These are phyloP conservation scores for Lagorchestes hirsutus DNA, from an alignment of 2,797 vertebrate species.

Conservation along the genomic window DNA sequence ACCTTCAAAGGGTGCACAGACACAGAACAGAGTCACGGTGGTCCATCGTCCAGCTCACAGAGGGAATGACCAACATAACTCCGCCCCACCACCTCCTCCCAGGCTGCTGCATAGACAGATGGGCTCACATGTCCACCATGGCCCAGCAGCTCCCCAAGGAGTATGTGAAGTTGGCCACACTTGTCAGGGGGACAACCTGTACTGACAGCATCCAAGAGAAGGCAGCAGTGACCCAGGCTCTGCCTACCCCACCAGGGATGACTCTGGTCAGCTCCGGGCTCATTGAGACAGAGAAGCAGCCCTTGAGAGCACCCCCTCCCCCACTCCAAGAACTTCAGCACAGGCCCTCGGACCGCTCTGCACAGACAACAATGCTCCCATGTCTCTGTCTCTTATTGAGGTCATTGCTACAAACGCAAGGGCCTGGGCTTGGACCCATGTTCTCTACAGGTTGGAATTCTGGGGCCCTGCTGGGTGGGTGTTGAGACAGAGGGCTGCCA, in stretches of 20 bases:
- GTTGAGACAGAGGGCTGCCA: neutral
- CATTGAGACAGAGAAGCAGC: neutral
- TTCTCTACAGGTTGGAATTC: neutral
- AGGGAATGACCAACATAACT: too few relatives aligned
- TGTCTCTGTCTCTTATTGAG: too few relatives aligned
- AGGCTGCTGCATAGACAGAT: too few relatives aligned
- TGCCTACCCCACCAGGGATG: too few relatives aligned
- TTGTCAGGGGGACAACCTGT: too few relatives aligned
- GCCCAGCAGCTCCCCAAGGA: neutral
- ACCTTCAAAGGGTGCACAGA: neutral
- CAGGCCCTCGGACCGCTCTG: neutral
- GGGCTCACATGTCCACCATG: fast-evolving
- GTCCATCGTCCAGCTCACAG: too few relatives aligned
- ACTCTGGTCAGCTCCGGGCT: neutral
- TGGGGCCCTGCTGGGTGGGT: too few relatives aligned
- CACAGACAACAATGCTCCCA: neutral
- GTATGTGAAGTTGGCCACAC: too few relatives aligned
- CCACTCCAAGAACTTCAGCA: neutral
- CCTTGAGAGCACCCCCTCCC: too few relatives aligned
- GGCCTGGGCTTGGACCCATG: neutral
- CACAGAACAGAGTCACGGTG: neutral
- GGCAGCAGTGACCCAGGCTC: neutral
- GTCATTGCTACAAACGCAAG: too few relatives aligned
- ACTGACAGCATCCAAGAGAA: neutral
- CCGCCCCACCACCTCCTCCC: neutral